A percentile compares a stretch with the other conserved stretches of the same genome.
phyloP scores from a whole-genome alignment of 1,140 invertebrate genomes.

The Calycopis cecrops region DNA sequence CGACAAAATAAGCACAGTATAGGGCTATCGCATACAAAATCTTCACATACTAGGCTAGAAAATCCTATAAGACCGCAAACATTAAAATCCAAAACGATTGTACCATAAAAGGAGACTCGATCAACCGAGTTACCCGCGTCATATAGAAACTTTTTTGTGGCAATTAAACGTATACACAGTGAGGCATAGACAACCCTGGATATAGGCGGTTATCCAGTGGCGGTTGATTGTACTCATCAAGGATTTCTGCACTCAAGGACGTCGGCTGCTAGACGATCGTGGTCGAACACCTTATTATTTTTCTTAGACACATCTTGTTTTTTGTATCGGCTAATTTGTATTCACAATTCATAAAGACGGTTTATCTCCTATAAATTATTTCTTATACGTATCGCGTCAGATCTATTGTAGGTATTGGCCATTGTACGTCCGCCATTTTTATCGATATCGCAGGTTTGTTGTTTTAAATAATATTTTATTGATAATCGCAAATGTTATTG shows the following conservation, averaged over 20 bases:
- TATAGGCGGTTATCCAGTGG: constrained; percentile 57
- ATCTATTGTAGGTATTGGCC: not conserved
- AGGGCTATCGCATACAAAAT: no score
- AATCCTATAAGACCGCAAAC: no score
- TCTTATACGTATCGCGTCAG: not conserved
- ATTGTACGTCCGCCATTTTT: not conserved
- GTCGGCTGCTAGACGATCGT: constrained; percentile 59
- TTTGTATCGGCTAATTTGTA: constrained; percentile 66
- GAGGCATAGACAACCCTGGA: constrained; percentile 47
- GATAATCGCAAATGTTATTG: no score
- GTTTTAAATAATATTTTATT: no score
- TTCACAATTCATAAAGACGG: constrained; percentile 67
- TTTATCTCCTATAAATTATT: constrained; percentile 59
- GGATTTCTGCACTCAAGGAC: constrained; percentile 73
- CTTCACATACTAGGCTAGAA: no score
- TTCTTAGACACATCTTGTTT: constrained; percentile 66
- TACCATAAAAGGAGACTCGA: no score
- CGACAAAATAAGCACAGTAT: no score
- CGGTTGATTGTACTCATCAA: constrained; percentile 74
- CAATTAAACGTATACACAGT: no score
- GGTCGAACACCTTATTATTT: constrained; percentile 68
- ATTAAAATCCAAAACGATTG: no score
- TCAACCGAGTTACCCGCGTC: no score
- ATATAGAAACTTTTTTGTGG: no score
- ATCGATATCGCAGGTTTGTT: no score